Evolutionary conservation across 2,113 vertebrate species (phyloP).

Genomic region (Urocolius indicus): DNA sequence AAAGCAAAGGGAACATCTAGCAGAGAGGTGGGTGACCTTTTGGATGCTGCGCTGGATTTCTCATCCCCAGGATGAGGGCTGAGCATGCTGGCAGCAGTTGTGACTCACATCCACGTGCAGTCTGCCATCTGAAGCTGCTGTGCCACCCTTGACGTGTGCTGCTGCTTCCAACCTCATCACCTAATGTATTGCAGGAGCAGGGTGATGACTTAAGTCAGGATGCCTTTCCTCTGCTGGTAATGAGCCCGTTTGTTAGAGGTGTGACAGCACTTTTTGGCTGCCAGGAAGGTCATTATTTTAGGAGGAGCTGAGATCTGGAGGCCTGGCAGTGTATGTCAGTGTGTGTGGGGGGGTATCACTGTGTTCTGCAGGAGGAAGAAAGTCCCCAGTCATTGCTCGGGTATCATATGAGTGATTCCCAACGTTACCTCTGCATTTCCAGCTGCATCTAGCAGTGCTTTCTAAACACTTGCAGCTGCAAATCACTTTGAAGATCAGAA

Average conservation of each 20-base stretch:
- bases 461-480: neutral
- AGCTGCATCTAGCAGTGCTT: neutral
- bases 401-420: neutral
- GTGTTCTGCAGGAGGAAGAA: neutral
- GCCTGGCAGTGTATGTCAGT: neutral
- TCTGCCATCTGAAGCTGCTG: neutral
- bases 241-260: slow-evolving; percentile 13
- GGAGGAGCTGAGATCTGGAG: neutral
- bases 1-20: neutral
- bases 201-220: neutral
- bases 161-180: neutral
- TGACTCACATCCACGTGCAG: neutral
- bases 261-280: neutral
- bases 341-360: neutral
- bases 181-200: neutral
- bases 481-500: neutral
- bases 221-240: neutral
- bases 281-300: neutral
- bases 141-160: neutral
- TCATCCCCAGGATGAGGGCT: neutral
- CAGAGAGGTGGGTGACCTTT: neutral
- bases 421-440: neutral
- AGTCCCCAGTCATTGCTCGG: neutral
- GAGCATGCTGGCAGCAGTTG: neutral
- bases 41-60: accelerated